These are phyloP conservation scores for Metacarcinus magister DNA, from an alignment of 2,888 invertebrate genomes.

Conservation along the genomic window DNA sequence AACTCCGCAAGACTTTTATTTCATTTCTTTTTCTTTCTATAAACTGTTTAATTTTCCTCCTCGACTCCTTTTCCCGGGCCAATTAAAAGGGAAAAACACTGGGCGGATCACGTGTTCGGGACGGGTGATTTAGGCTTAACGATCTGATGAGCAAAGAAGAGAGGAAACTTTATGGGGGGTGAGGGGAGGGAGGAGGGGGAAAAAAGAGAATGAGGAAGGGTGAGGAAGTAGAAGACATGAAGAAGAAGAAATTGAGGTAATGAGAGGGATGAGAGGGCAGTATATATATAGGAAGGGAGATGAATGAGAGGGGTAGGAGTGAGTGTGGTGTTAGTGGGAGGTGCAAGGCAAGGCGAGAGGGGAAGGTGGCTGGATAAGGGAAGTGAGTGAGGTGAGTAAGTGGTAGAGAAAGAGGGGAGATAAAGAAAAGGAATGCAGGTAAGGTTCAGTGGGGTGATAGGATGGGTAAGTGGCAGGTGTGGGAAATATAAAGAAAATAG, in stretches of 20 bases:
- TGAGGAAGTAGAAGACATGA: too few species aligned
- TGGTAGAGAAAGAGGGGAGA: too few species aligned
- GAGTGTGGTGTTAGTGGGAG: background rate
- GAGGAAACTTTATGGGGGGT: too few species aligned
- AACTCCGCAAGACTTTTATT: background rate
- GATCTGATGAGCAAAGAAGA: conserved; percentile 1
- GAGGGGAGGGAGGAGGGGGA: too few species aligned
- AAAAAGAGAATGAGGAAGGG: too few species aligned
- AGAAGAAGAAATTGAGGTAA: background rate
- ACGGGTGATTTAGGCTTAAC: background rate
- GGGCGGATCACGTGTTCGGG: background rate
- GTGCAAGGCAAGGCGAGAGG: too few species aligned
- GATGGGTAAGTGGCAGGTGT: too few species aligned
- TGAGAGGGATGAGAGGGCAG: background rate
- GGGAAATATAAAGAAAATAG: too few species aligned
- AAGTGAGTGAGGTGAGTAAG: too few species aligned
- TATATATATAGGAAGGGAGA: background rate
- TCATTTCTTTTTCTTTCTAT: too few species aligned
- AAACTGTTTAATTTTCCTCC: background rate
- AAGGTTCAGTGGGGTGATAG: background rate
- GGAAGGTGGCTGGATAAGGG: too few species aligned
- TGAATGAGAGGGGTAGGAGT: background rate
- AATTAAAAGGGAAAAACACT: background rate
- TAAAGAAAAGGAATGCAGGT: too few species aligned
- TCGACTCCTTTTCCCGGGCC: background rate